Conservation (phyloP, 2,113 vertebrate genomes). For the Lanius collurio region DNA sequence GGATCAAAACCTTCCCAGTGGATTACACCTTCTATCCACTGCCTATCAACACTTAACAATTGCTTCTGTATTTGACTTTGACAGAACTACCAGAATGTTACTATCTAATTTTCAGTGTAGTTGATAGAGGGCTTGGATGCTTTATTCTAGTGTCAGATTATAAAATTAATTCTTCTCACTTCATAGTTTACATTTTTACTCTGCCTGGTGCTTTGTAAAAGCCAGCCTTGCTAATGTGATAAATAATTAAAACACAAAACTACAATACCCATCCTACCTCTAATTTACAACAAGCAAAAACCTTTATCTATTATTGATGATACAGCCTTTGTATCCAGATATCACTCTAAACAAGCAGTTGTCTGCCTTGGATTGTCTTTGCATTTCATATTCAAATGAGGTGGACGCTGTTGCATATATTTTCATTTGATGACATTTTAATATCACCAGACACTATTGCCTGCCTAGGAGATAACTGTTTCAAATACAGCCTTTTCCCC, state of each 20-base stretch:
- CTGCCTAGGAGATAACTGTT: conserved; percentile 23
- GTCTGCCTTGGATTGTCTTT: conserved; percentile 15
- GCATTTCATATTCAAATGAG: conserved; percentile 55
- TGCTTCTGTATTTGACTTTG: conserved; percentile 70
- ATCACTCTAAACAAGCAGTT: conserved; percentile 40
- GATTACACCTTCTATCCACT: conserved; percentile 66
- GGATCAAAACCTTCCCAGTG: conserved; percentile 73
- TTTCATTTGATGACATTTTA: conserved; percentile 58
- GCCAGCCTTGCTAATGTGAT: conserved; percentile 14
- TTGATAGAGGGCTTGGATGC: conserved; percentile 22
- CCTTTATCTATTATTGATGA: conserved; percentile 63
- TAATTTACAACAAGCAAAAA: conserved; percentile 34
- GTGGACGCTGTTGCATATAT: conserved; percentile 9
- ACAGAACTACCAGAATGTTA: conserved; percentile 67
- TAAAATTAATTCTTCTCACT: conserved; percentile 46
- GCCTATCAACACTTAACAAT: conserved; percentile 71
- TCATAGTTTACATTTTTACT: conserved; percentile 24
- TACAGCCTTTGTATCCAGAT: conserved; percentile 46
- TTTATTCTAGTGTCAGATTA: conserved; percentile 51
- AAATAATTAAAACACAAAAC: conserved; percentile 52
- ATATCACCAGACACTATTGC: conserved; percentile 52
- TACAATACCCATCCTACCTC: background rate
- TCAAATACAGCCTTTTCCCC: background rate
- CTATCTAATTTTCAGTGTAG: conserved; percentile 57
- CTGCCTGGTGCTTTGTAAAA: conserved; percentile 16